Evolutionary conservation across 2,113 vertebrate genomes (phyloP).

Genomic region (Taxidea taxus): DNA sequence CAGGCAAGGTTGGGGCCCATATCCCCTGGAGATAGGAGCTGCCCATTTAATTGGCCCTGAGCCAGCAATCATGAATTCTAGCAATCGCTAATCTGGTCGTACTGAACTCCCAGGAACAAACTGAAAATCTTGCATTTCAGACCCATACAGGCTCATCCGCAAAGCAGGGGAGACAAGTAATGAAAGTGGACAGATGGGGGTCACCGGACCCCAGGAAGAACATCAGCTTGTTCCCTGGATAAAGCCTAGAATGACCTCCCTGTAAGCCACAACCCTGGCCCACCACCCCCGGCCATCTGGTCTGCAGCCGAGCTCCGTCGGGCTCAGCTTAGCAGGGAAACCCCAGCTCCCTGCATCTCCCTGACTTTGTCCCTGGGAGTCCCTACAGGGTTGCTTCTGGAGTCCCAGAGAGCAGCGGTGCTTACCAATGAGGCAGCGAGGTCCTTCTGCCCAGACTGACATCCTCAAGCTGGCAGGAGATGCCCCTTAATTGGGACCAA

Average conservation of each 20-base stretch:
- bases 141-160: neutral
- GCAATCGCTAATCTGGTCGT: neutral
- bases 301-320: neutral
- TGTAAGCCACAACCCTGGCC: neutral
- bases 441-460: neutral
- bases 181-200: neutral
- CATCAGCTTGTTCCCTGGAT: neutral
- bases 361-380: neutral
- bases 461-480: too few species aligned
- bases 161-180: neutral
- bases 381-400: neutral
- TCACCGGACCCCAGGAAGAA: neutral
- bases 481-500: neutral
- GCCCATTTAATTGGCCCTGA: neutral
- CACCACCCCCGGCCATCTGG: neutral
- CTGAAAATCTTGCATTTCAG: neutral
- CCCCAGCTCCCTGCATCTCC: neutral
- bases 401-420: neutral
- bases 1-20: neutral
- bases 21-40: too few species aligned
- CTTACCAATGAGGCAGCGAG: neutral
- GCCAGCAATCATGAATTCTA: neutral
- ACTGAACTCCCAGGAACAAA: neutral
- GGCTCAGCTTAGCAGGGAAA: neutral
- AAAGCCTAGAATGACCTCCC: neutral